A percentile compares a stretch with the other conserved stretches of the same genome.
Evolutionary conservation across 37 sponge, comb jelly and placozoan species (phyloP).

Genomic region (Agelas oroides): DNA sequence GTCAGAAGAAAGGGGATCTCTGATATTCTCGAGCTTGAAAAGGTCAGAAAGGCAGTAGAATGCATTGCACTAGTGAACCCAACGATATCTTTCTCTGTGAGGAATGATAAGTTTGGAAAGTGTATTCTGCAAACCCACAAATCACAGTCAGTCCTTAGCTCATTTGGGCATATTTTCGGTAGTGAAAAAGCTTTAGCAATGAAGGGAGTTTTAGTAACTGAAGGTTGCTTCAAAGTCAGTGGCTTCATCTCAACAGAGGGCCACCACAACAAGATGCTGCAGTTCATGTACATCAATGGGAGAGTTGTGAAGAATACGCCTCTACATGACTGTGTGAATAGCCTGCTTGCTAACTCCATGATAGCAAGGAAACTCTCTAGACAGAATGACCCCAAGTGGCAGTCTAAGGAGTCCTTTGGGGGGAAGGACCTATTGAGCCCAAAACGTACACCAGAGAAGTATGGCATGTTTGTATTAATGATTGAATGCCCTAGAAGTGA

Average conservation of each 20-base stretch:
- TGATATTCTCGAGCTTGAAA: conserved; percentile 25
- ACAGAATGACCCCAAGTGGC: background rate
- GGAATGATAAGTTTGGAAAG: conserved; percentile 39
- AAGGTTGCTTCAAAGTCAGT: conserved; percentile 10
- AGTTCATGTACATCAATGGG: conserved; percentile 77
- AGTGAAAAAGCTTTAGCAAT: conserved; percentile 5
- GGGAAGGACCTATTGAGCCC: background rate
- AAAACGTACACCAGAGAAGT: background rate
- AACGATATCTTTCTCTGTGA: conserved; percentile 63
- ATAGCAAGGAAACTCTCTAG: conserved; percentile 20
- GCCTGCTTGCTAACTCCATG: conserved; percentile 47
- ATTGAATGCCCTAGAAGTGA: conserved; percentile 53
- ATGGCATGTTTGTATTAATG: conserved; percentile 46
- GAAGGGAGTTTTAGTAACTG: background rate
- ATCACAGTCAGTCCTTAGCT: conserved; percentile 33
- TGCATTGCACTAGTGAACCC: conserved; percentile 57
- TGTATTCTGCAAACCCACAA: conserved; percentile 43
- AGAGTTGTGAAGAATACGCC: conserved; percentile 53
- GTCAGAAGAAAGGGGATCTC: conserved; percentile 56
- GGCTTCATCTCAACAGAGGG: conserved; percentile 58
- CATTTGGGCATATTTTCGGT: conserved; percentile 51
- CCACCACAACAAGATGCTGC: conserved; percentile 52
- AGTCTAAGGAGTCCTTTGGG: background rate
- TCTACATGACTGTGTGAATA: conserved; percentile 49
- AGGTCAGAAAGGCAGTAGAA: conserved; percentile 25